Percentiles rank a stretch among this genome's conserved stretches.
phyloP scores from a whole-genome alignment of 2,113 vertebrate genomes.

The Ammospiza caudacuta region DNA sequence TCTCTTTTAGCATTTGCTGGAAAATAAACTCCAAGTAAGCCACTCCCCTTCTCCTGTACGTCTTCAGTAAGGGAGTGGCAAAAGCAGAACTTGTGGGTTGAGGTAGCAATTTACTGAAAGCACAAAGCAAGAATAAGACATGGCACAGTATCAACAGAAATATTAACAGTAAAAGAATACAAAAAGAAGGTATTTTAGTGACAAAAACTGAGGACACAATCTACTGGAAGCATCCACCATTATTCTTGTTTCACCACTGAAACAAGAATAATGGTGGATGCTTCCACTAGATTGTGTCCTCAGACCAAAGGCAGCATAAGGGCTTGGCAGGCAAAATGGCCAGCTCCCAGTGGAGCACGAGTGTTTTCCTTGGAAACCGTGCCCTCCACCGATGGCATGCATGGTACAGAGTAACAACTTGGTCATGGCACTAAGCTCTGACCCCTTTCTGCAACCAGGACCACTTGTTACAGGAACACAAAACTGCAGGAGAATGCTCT shows the following conservation, averaged over 20 bases:
- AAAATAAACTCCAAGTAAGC: background rate
- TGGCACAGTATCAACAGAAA: background rate
- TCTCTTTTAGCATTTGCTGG: background rate
- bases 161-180: background rate
- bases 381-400: accelerated
- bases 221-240: no score
- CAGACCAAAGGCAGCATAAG: background rate
- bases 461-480: background rate
- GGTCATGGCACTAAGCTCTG: accelerated
- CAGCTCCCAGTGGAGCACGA: background rate
- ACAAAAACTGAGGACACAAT: background rate
- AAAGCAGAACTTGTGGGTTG: background rate
- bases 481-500: background rate
- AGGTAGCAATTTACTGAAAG: background rate
- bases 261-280: no score
- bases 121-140: background rate
- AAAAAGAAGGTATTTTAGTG: background rate
- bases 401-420: no score
- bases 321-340: background rate
- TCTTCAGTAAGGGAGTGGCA: background rate
- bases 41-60: background rate
- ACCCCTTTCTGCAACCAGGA: background rate
- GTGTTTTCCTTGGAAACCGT: background rate
- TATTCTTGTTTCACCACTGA: background rate
- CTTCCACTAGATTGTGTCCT: background rate